These are phyloP conservation scores for Gallinago paraguaiae DNA, from an alignment of 2,113 vertebrate species.

Conservation along the genomic window DNA sequence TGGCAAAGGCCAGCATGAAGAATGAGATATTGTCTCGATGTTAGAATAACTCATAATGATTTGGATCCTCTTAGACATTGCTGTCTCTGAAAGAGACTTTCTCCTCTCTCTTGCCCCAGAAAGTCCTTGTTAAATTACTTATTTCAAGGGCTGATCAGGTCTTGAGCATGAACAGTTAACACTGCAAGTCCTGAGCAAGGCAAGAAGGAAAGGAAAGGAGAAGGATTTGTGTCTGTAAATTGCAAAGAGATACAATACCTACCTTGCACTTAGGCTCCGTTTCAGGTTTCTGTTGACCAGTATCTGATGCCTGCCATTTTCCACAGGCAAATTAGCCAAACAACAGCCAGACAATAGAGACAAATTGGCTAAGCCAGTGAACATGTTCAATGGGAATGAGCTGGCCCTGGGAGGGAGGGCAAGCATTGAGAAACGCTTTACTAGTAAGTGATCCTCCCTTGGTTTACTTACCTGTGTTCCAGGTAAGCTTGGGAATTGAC, in stretches of 20 bases:
- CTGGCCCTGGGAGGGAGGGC: not conserved
- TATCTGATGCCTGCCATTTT: constrained; percentile 64
- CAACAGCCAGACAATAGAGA: constrained; percentile 54
- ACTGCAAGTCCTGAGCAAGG: not conserved
- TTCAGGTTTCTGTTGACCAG: constrained; percentile 59
- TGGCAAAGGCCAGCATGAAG: not conserved
- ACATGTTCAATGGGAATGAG: not conserved
- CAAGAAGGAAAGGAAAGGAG: not conserved
- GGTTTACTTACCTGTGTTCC: constrained; percentile 31
- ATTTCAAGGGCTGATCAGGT: not conserved
- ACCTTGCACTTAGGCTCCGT: constrained; percentile 39
- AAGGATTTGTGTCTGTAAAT: constrained; percentile 18
- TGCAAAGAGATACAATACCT: constrained; percentile 48
- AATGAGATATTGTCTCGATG: not conserved
- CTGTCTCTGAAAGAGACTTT: not conserved
- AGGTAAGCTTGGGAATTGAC: constrained; percentile 50
- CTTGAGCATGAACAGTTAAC: not conserved
- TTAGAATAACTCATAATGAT: not conserved
- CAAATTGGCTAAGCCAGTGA: constrained; percentile 39
- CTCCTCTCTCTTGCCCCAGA: not conserved
- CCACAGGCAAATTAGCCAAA: constrained; percentile 60
- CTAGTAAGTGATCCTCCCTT: constrained; percentile 55
- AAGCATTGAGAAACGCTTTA: constrained; percentile 4
- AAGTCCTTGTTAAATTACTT: not conserved
- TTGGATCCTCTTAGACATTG: not conserved